Conservation (phyloP, 2,113 vertebrate species). For the Brienomyrus longianalis region DNA sequence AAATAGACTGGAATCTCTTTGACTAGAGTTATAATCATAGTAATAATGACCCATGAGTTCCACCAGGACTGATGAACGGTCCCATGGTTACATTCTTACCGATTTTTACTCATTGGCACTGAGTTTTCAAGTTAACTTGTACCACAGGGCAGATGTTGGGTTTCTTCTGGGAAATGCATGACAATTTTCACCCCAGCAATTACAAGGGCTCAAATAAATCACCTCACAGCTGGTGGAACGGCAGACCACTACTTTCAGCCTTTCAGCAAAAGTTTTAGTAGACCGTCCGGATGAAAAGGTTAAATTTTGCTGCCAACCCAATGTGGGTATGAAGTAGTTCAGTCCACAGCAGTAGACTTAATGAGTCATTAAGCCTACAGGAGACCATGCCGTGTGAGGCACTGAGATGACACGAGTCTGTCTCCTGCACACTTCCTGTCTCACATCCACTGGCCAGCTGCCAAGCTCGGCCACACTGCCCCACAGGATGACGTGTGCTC, state of each 20-base stretch:
- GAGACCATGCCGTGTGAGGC: not conserved
- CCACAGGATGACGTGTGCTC: not conserved
- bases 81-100: not conserved
- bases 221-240: not conserved
- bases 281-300: not conserved
- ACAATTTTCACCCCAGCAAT: not conserved
- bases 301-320: constrained; percentile 6
- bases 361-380: not conserved
- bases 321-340: not conserved
- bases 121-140: not conserved
- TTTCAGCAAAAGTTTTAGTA: not conserved
- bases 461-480: not conserved
- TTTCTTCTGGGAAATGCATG: not conserved
- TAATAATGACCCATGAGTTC: not conserved
- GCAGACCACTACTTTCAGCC: constrained; percentile 5
- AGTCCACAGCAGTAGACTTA: not conserved
- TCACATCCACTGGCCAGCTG: not conserved
- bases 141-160: not conserved
- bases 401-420: not conserved
- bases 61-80: not conserved
- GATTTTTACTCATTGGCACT: not conserved
- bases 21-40: not conserved
- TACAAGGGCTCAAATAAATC: not conserved
- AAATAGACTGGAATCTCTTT: not conserved
- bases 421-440: not conserved